phyloP scores from a whole-genome alignment of 1,140 invertebrate genomes.

The Drosophila dunni region DNA sequence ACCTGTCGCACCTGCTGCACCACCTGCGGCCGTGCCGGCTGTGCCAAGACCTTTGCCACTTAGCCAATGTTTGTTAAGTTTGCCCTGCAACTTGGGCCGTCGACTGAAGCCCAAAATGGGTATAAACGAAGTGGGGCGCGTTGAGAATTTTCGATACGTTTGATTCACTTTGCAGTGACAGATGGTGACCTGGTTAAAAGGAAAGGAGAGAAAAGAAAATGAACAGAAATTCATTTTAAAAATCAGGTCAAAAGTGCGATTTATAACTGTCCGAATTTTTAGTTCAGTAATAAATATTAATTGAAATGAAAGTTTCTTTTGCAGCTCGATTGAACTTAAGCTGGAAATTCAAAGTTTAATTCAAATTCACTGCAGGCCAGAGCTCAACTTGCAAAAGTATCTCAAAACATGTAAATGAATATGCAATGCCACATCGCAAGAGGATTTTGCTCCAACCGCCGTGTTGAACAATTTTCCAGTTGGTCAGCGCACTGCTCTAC shows the following conservation, averaged over 20 bases:
- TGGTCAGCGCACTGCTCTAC: constrained; percentile 35
- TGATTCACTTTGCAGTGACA: constrained; percentile 90
- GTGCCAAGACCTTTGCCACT: constrained; percentile 80
- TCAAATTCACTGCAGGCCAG: constrained; percentile 31
- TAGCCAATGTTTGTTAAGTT: constrained; percentile 83
- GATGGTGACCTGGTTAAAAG: constrained; percentile 80
- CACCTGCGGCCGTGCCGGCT: constrained; percentile 19
- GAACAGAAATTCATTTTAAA: too few relatives aligned
- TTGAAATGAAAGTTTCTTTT: constrained; percentile 8
- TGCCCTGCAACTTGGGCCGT: constrained; percentile 75
- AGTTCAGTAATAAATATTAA: constrained; percentile 2
- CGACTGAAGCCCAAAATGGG: constrained; percentile 82
- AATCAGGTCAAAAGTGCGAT: neutral
- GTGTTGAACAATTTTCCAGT: constrained; percentile 62
- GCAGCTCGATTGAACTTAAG: constrained; percentile 2
- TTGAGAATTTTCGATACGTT: constrained; percentile 87
- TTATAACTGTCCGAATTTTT: neutral
- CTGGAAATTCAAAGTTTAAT: neutral
- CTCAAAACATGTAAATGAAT: constrained; percentile 70
- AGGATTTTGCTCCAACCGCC: constrained; percentile 61
- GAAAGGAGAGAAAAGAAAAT: neutral
- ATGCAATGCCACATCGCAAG: constrained; percentile 62
- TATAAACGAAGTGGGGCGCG: constrained; percentile 82
- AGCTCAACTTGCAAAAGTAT: constrained; percentile 42
- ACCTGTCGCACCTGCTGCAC: constrained; percentile 10